Conservation (phyloP, 2,797 vertebrate genomes). For the Enteromius treurensis region DNA sequence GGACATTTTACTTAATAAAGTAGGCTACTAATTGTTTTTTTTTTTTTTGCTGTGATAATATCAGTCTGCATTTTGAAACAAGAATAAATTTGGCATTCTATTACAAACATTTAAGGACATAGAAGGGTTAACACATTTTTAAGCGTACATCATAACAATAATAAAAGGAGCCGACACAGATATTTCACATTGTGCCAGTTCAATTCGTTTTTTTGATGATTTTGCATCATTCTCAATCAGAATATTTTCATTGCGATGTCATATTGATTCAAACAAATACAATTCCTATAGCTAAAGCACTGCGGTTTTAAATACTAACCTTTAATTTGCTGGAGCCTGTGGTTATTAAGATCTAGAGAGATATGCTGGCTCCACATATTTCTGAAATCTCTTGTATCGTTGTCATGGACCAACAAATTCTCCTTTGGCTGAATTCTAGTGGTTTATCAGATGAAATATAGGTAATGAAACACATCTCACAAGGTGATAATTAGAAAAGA, state of each 20-base stretch:
- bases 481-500: constrained; percentile 89
- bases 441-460: constrained; percentile 87
- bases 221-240: neutral
- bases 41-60: neutral
- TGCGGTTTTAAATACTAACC: neutral
- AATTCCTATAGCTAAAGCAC: neutral
- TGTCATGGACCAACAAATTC: constrained; percentile 50
- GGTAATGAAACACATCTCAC: constrained; percentile 92
- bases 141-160: neutral
- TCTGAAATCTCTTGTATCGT: constrained; percentile 9
- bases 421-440: constrained; percentile 84
- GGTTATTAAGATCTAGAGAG: neutral
- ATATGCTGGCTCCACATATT: constrained; percentile 8
- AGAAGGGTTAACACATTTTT: neutral
- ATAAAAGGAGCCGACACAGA: neutral
- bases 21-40: neutral
- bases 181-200: neutral
- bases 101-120: neutral
- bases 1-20: neutral
- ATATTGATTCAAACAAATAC: neutral
- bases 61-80: neutral
- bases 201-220: neutral
- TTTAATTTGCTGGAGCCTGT: neutral
- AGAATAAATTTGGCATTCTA: neutral
- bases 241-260: neutral